Conservation (phyloP, 2,113 vertebrate species). For the Maccullochella peelii region DNA sequence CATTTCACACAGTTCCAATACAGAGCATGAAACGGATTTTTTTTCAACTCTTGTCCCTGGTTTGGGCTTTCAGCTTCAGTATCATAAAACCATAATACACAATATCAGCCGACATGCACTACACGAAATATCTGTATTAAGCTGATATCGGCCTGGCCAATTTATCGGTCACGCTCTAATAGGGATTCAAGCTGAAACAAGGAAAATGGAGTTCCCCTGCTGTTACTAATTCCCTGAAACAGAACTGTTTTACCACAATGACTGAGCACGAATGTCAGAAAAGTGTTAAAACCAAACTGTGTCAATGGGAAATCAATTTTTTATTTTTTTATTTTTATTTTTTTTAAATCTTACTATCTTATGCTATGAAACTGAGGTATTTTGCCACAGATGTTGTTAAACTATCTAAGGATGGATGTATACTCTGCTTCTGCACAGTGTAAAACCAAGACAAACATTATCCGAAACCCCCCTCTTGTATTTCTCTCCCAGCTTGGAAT, state of each 20-base stretch:
- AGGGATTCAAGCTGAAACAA: neutral
- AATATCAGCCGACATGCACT: neutral
- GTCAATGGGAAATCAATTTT: neutral
- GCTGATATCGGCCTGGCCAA: neutral
- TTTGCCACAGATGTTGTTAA: slow-evolving; percentile 10
- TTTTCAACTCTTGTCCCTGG: too few species aligned
- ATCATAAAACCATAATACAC: too few species aligned
- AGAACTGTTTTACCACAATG: neutral
- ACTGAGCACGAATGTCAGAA: neutral
- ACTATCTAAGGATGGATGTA: neutral
- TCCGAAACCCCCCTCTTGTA: slow-evolving; percentile 6
- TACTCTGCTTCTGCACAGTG: slow-evolving; percentile 38
- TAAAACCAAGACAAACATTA: slow-evolving; percentile 17
- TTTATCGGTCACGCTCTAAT: neutral
- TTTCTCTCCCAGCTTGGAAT: slow-evolving; percentile 55
- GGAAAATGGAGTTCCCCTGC: neutral
- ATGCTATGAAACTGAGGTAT: neutral
- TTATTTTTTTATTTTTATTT: too few species aligned
- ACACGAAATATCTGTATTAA: neutral
- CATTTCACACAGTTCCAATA: too few species aligned
- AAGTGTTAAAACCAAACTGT: neutral
- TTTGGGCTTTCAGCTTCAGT: too few species aligned
- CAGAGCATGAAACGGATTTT: too few species aligned
- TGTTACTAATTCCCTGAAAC: neutral
- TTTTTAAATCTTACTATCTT: neutral